A percentile compares a stretch with the other conserved stretches of the same genome.
These are phyloP conservation scores for Sinonovacula constricta DNA, from an alignment of 1,140 invertebrate genomes.

Conservation along the genomic window DNA sequence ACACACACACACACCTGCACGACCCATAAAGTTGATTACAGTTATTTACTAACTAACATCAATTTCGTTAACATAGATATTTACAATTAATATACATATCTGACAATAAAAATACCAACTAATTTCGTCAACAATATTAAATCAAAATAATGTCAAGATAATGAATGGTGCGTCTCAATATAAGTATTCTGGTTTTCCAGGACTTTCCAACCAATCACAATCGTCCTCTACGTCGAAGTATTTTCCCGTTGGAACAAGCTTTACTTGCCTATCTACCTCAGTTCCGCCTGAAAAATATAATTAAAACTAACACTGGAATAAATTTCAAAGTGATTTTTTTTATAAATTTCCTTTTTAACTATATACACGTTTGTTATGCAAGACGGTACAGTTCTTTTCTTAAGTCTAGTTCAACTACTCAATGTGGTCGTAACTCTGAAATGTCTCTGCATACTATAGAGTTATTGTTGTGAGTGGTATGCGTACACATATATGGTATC, in stretches of 20 bases:
- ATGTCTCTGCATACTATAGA: not conserved
- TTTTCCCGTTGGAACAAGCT: slow-evolving; percentile 30
- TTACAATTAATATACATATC: too few species aligned
- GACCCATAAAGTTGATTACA: too few species aligned
- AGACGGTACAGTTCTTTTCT: not conserved
- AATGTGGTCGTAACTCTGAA: not conserved
- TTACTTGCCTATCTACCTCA: slow-evolving; percentile 33
- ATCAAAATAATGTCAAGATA: too few species aligned
- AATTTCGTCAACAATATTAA: too few species aligned
- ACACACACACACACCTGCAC: too few species aligned
- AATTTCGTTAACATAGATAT: too few species aligned
- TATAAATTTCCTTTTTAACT: not conserved
- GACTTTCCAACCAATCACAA: slow-evolving; percentile 62
- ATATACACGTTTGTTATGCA: not conserved
- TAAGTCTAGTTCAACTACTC: not conserved
- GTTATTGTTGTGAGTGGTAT: not conserved
- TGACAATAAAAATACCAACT: too few species aligned
- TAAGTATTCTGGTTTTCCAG: slow-evolving; percentile 57
- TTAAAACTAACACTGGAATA: not conserved
- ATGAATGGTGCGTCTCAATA: too few species aligned
- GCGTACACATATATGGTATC: too few species aligned
- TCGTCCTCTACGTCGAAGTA: slow-evolving; percentile 30
- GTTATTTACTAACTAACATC: too few species aligned
- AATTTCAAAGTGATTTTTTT: not conserved
- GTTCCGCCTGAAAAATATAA: slow-evolving; percentile 22